Conservation (phyloP, 1,140 invertebrate genomes). For the Cydia strobilella region DNA sequence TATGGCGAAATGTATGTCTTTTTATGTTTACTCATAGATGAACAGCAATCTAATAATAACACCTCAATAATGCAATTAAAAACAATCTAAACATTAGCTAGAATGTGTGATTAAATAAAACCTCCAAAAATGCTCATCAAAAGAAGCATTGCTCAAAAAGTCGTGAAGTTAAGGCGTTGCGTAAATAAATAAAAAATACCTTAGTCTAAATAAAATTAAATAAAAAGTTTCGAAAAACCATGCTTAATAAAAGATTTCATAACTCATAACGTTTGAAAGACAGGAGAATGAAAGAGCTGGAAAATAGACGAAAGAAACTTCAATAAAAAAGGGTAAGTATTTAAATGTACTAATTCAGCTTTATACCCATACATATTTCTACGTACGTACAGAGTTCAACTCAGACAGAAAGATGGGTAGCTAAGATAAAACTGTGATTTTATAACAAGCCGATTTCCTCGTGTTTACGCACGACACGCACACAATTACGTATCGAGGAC, state of each 20-base stretch:
- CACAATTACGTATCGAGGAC: no score
- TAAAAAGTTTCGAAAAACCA: constrained; percentile 15
- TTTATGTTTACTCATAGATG: background rate
- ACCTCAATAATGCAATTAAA: background rate
- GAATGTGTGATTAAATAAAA: background rate
- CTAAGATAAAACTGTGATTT: no score
- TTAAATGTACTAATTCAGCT: background rate
- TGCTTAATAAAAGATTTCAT: background rate
- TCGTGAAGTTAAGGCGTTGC: constrained; percentile 18
- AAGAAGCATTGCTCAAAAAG: constrained; percentile 28
- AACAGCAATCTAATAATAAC: background rate
- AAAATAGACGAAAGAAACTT: background rate
- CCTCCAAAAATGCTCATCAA: constrained; percentile 9
- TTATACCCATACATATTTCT: no score
- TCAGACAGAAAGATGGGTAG: no score
- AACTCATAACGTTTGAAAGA: background rate
- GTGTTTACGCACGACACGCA: no score
- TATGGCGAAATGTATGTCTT: background rate
- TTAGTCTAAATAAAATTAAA: constrained; percentile 17
- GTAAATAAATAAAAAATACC: background rate
- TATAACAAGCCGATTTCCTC: no score
- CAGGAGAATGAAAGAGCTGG: constrained; percentile 15
- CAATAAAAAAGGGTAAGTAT: background rate
- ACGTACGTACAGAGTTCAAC: no score
- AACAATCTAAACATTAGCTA: constrained; percentile 26